Evolutionary conservation across 2,888 invertebrate genomes (phyloP).

Genomic region (Deilephila porcellus): DNA sequence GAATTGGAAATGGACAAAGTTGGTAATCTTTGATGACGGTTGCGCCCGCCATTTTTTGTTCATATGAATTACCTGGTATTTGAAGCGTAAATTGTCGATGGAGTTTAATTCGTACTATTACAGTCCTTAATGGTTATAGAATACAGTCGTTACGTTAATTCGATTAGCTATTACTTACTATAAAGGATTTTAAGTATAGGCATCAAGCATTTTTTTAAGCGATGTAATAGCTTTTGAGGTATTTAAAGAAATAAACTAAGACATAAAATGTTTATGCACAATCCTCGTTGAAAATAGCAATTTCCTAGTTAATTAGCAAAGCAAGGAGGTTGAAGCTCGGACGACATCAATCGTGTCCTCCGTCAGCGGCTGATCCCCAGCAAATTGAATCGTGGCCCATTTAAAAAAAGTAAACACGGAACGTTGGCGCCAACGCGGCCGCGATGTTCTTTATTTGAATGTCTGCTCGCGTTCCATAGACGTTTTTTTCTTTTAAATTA

Average conservation of each 20-base stretch:
- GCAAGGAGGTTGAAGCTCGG: slow-evolving; percentile 46
- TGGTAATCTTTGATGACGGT: slow-evolving; percentile 26
- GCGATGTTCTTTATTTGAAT: slow-evolving; percentile 77
- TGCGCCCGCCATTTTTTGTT: slow-evolving; percentile 8
- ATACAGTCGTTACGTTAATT: slow-evolving; percentile 8
- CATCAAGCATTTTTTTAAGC: neutral
- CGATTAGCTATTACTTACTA: neutral
- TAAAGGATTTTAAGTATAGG: slow-evolving; percentile 1
- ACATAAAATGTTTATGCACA: slow-evolving; percentile 2
- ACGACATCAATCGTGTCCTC: slow-evolving; percentile 66
- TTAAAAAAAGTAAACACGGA: slow-evolving; percentile 76
- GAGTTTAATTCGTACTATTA: neutral
- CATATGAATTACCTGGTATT: slow-evolving; percentile 29
- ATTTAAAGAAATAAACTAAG: neutral
- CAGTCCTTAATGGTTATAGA: slow-evolving; percentile 3
- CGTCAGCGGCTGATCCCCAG: slow-evolving; percentile 62
- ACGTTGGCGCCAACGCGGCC: slow-evolving; percentile 82
- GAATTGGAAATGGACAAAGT: slow-evolving; percentile 35
- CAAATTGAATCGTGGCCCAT: slow-evolving; percentile 79
- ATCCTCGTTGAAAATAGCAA: slow-evolving; percentile 17
- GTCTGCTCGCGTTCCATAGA: slow-evolving; percentile 59
- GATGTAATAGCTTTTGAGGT: neutral
- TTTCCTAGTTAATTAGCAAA: slow-evolving; percentile 46
- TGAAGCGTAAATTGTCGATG: slow-evolving; percentile 1
- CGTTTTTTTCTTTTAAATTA: slow-evolving; percentile 52